Base-by-base conservation (phyloP, 2,797 vertebrate genomes). In the Cichlasoma orientale region DNA sequence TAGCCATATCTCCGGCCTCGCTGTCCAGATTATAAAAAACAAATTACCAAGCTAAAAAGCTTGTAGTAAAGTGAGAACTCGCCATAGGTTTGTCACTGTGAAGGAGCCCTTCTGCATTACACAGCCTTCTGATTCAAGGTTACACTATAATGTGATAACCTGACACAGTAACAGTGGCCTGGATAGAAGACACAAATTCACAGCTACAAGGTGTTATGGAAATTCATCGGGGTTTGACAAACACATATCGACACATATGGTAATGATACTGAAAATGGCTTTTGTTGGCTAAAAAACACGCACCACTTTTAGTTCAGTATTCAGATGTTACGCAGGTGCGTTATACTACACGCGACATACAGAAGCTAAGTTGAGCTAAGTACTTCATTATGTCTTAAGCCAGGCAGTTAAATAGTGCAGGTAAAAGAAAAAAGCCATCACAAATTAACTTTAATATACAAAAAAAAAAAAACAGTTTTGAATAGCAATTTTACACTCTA, bases 361-460 rank as follows among this genome's bases (percentile, higher is more conserved):
- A 66, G 55, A 69, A 41, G 2, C 52, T 78, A 16, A 33, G 21
- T 58, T 76, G n/a, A 75, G 33, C 10, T 25, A 13, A 63, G 59
- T 33, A 7, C 25, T 54, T 12, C 18, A 50, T 58, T 19, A 52
- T 21, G 2, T 72, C 19, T 50, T 13, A 5, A 4, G 38, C 3
- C 41, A 70, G 12, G 18, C 8, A 18, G 1, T 44, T 54, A 66
- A 33, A 13, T 16, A 79, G 63, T 58, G 68, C 63, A 77, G 57
- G 25, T 16, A 21, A 53, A 68, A 68, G 54, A 80, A 66, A 33
- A 63, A 79, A 75, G 57, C 59, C 63, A 68, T 75, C 18, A 18
- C 4, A 25, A 61, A 63, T 4, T 66, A 19, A 76, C n/a, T 73
- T 55, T 31, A 38, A 41, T 58, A 31, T 53, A 23, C 21, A 50